A percentile compares a stretch with the other conserved stretches of the same genome.
Evolutionary conservation across 2,113 vertebrate species (phyloP).

Genomic region (Cebus imitator): DNA sequence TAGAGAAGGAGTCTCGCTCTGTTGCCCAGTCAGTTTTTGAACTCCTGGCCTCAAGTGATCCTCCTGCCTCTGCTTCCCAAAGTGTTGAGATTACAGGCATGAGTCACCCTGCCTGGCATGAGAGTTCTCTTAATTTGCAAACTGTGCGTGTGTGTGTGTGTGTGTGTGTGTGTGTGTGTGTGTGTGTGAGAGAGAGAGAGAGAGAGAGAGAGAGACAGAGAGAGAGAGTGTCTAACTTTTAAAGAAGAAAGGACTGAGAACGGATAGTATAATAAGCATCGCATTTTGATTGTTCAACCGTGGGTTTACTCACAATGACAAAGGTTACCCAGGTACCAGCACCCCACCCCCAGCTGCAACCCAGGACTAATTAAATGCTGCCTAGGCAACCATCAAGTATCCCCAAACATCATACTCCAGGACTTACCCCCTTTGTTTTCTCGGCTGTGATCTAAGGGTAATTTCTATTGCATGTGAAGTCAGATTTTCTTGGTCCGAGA

Average conservation of each 20-base stretch:
- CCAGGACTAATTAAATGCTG: constrained; percentile 74
- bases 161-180: not conserved
- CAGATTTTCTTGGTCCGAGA: constrained; percentile 29
- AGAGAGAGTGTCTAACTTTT: not conserved
- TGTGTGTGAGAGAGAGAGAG: not conserved
- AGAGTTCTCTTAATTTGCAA: constrained; percentile 5
- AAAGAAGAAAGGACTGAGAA: constrained; percentile 47
- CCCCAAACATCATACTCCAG: constrained; percentile 54
- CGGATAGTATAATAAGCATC: not conserved
- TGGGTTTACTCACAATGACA: constrained; percentile 56
- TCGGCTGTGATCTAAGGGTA: not conserved
- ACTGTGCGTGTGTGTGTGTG: not conserved
- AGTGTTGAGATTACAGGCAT: too few relatives aligned
- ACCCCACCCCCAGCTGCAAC: constrained; percentile 62
- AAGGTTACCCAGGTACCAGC: constrained; percentile 60
- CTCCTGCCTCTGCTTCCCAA: too few relatives aligned
- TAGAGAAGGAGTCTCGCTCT: too few relatives aligned
- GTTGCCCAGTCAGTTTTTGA: too few relatives aligned
- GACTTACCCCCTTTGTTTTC: constrained; percentile 70
- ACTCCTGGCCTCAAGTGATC: too few relatives aligned
- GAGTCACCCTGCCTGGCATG: too few relatives aligned
- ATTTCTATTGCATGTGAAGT: constrained; percentile 64
- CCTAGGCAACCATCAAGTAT: constrained; percentile 70
- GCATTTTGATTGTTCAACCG: constrained; percentile 40
- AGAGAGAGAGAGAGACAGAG: too few relatives aligned